Evolutionary conservation across 1,140 invertebrate species (phyloP).

Genomic region (Physella acuta): DNA sequence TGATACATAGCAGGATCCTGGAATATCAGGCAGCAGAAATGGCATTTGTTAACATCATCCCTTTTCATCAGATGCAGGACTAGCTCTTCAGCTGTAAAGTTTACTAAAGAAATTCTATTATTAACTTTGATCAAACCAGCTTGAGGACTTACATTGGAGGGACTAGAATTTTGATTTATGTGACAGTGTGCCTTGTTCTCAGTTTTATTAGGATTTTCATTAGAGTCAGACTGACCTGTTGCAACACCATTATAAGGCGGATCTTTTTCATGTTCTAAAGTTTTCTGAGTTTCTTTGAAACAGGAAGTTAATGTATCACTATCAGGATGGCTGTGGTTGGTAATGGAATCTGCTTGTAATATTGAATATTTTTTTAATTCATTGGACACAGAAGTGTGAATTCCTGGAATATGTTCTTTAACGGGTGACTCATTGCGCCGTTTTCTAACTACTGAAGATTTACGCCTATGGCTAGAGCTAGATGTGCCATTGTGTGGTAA

Average conservation of each 20-base stretch:
- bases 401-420: not conserved
- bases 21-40: slow-evolving; percentile 46
- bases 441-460: slow-evolving; percentile 22
- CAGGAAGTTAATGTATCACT: not conserved
- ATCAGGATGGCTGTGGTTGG: not conserved
- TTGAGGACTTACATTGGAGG: not conserved
- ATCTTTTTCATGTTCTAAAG: too few relatives aligned
- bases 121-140: slow-evolving; percentile 21
- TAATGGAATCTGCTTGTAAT: slow-evolving; percentile 1
- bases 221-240: not conserved
- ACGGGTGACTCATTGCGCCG: slow-evolving; percentile 12
- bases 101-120: slow-evolving; percentile 38
- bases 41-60: slow-evolving; percentile 42
- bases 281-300: not conserved
- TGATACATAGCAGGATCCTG: slow-evolving; percentile 50
- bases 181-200: not conserved
- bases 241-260: too few relatives aligned
- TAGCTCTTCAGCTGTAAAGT: slow-evolving; percentile 43
- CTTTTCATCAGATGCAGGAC: slow-evolving; percentile 40
- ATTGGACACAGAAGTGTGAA: not conserved
- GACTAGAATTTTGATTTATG: too few relatives aligned
- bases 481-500: not conserved
- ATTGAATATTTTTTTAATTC: too few relatives aligned
- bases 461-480: slow-evolving; percentile 4
- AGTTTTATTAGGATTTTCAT: not conserved